Evolutionary conservation across 2,113 vertebrate species (phyloP), one percentile per base, ranked within the genome.

Genomic region (Columbina picui): DNA sequence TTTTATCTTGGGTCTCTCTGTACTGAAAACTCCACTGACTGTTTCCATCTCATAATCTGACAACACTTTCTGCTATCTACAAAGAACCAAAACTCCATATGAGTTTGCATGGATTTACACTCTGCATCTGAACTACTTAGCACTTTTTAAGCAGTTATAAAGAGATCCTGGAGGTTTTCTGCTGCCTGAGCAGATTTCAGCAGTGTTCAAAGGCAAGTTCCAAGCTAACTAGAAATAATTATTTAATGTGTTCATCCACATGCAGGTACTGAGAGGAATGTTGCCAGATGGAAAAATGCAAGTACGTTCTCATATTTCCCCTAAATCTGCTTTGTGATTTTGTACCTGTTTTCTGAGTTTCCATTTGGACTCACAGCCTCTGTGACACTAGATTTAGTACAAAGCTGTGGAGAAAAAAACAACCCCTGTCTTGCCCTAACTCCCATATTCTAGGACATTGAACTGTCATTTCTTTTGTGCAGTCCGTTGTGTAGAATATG

Each of bases 21-120:
- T 92, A 88, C 47, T 92, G 79, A 93, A 95, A 96, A 94, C 38
- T 95, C 76, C 38, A n/a, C 56, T 84, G 43, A 43, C 56, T 90
- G 59, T 93, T 94, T 94, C 87, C 60, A 68, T 81, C 19, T 80
- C 22, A 45, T 63, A 74, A 88, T 92, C 90, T 96, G 29, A 93
- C 80, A 91, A 57, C 61, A 57, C 1, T 90, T 94, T 81, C 63
- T 90, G 26, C 67, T 93, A 56, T 90, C 92, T 95, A 68, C 83
- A 96, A 90, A 93, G 90, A 90, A 75, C 47, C 47, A 90, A 84
- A 92, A 77, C 68, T 88, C 71, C 30, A 6, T 63, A 70, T 18
- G 68, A 92, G 13, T 6, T 89, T 78, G 26, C 71, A 86, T 0
- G 1, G 26, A 36, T 90, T 82, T 67, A 15, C 39, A 78, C 34